Percentiles rank a stretch among this genome's conserved stretches.
phyloP scores from a whole-genome alignment of 2,888 invertebrate genomes.

The Ichneumoninae sp. region DNA sequence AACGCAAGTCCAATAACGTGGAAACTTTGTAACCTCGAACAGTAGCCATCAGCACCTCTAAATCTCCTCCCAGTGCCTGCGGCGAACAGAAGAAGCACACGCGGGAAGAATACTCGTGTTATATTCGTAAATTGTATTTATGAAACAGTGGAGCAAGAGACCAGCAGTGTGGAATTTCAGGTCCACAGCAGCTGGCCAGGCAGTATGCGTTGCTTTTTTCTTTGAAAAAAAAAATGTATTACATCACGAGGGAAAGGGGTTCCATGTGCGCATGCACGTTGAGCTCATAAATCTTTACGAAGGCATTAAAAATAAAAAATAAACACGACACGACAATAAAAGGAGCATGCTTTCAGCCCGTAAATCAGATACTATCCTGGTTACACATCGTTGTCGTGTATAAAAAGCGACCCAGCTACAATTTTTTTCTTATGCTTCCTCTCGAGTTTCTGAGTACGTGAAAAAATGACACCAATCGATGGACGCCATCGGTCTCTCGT shows the following conservation, averaged over 20 bases:
- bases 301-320: slow-evolving; percentile 25
- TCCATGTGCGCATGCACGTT: slow-evolving; percentile 9
- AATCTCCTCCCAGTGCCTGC: neutral
- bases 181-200: neutral
- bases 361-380: slow-evolving; percentile 31
- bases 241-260: neutral
- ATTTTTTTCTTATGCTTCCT: slow-evolving; percentile 5
- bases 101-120: neutral
- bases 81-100: neutral
- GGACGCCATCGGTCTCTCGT: neutral
- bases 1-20: neutral
- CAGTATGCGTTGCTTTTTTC: neutral
- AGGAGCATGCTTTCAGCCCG: slow-evolving; percentile 23
- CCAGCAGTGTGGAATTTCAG: slow-evolving; percentile 10
- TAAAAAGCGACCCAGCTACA: neutral
- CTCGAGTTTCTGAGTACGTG: slow-evolving; percentile 2
- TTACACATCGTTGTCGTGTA: neutral
- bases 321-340: neutral
- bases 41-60: neutral
- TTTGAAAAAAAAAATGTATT: neutral
- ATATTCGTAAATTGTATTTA: slow-evolving; percentile 2
- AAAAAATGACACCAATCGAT: slow-evolving; percentile 28
- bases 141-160: neutral
- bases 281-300: slow-evolving; percentile 24
- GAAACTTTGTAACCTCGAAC: neutral